A percentile compares a stretch with the other conserved stretches of the same genome.
phyloP scores from a whole-genome alignment of 2,797 vertebrate species.

The Heliangelus exortis region DNA sequence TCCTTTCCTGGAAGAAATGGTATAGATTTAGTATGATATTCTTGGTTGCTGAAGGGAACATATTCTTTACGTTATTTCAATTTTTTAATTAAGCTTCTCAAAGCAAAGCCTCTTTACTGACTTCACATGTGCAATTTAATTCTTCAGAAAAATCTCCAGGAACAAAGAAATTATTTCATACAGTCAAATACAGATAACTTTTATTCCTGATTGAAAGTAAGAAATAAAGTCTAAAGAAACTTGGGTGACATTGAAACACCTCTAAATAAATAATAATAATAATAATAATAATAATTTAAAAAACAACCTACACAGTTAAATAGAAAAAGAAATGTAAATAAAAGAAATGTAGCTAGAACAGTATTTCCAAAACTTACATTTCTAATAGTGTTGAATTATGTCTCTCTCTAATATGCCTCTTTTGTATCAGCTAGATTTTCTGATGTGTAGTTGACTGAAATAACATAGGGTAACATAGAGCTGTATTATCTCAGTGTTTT shows the following conservation, averaged over 20 bases:
- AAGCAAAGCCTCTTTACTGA: slow-evolving; percentile 7
- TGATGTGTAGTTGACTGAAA: not conserved
- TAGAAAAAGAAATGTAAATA: not conserved
- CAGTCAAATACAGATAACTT: not conserved
- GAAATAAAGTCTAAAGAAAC: not conserved
- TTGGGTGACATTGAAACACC: not conserved
- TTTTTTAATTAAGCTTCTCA: slow-evolving; percentile 33
- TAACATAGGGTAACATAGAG: not conserved
- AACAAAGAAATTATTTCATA: not conserved
- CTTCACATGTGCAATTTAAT: not conserved
- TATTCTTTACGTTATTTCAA: slow-evolving; percentile 8
- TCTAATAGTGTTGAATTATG: not conserved
- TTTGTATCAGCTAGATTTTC: not conserved
- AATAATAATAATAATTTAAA: no score
- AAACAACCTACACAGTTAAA: not conserved
- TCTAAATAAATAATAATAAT: not conserved
- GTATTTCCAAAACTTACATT: not conserved
- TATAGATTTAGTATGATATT: slow-evolving; percentile 40
- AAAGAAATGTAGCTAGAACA: not conserved
- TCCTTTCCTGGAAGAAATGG: slow-evolving; percentile 23
- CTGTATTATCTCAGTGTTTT: not conserved
- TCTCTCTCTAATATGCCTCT: not conserved
- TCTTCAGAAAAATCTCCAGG: slow-evolving; percentile 7
- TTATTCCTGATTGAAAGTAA: not conserved
- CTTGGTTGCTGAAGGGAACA: slow-evolving; percentile 45